A percentile compares a stretch with the other conserved stretches of the same genome.
phyloP scores from a whole-genome alignment of 2,113 vertebrate species.

The Neofelis nebulosa region DNA sequence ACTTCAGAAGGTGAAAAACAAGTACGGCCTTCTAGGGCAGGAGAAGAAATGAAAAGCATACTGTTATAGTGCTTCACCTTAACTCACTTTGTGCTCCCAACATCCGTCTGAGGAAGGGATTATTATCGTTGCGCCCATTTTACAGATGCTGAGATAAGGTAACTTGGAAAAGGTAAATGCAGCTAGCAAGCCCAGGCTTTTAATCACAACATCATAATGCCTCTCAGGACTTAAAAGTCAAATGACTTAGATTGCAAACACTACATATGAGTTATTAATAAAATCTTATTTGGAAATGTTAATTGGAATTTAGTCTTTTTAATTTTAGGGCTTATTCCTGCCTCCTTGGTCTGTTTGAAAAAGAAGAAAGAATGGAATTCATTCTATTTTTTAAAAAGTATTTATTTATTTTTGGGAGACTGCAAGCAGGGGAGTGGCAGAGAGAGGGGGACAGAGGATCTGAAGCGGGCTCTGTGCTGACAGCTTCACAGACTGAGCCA shows the following conservation, averaged over 20 bases:
- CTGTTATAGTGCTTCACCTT: neutral
- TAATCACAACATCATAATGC: neutral
- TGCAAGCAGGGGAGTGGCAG: no score
- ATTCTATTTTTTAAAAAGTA: no score
- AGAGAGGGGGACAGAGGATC: no score
- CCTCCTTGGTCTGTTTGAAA: neutral
- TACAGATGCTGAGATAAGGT: neutral
- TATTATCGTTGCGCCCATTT: neutral
- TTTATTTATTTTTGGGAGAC: no score
- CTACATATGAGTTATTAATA: neutral
- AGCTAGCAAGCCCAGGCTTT: neutral
- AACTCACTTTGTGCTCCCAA: neutral
- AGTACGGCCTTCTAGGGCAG: neutral
- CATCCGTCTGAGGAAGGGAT: neutral
- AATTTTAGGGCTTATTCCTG: neutral
- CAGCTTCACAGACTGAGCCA: no score
- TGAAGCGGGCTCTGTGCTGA: no score
- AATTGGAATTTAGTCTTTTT: neutral
- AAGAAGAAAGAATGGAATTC: neutral
- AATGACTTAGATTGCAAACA: neutral
- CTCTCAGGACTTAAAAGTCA: neutral
- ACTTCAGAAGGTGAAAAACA: neutral
- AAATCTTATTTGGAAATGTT: neutral
- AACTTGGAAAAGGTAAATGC: neutral
- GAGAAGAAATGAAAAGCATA: neutral